phyloP scores from a whole-genome alignment of 1,140 invertebrate species.

The Caenorhabditis latens region DNA sequence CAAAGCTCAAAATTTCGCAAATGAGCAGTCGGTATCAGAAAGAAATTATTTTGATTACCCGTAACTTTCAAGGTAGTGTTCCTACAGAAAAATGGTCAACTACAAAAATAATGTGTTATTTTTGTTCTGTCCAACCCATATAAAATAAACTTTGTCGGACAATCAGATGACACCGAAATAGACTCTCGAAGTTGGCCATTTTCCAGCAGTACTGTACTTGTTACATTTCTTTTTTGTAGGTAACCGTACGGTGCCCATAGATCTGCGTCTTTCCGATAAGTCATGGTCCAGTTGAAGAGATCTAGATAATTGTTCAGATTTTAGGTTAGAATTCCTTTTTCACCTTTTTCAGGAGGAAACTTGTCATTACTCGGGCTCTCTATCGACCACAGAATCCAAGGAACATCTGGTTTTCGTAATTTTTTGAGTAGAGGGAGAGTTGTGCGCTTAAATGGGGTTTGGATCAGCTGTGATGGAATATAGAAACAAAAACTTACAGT shows the following conservation, averaged over 20 bases:
- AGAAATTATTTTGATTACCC: no score
- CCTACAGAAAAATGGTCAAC: no score
- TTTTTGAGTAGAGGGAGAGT: not conserved
- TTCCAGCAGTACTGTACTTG: no score
- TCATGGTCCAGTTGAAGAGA: conserved; percentile 67
- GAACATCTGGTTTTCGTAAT: not conserved
- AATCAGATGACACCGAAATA: no score
- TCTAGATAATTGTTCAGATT: conserved; percentile 17
- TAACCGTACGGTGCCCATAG: conserved; percentile 62
- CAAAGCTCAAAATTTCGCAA: no score
- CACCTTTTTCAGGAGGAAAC: conserved; percentile 14
- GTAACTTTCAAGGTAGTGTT: no score
- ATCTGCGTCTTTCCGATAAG: conserved; percentile 60
- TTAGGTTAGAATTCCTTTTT: not conserved
- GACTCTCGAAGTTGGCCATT: no score
- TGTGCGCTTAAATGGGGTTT: not conserved
- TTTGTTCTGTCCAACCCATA: no score
- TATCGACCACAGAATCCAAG: not conserved
- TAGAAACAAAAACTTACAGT: not conserved
- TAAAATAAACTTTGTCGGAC: no score
- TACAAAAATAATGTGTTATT: no score
- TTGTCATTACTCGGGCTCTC: conserved; percentile 24
- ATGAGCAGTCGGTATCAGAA: no score
- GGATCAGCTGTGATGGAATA: not conserved
- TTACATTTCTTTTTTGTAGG: not conserved